phyloP scores from a whole-genome alignment of 2,888 invertebrate species.

The Conus canariensis region DNA sequence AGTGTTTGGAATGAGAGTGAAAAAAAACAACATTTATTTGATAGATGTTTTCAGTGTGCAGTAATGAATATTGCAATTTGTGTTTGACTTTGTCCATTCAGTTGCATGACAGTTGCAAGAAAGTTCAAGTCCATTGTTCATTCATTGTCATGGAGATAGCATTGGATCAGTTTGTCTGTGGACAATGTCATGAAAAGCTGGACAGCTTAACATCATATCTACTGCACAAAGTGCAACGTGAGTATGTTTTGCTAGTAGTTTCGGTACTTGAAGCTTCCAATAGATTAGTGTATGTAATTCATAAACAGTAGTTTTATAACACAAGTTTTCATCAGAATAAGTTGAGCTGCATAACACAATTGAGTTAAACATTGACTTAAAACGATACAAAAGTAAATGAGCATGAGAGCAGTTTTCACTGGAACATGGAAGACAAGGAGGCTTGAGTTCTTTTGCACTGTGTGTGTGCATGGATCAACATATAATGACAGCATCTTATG shows the following conservation, averaged over 20 bases:
- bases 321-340: not conserved
- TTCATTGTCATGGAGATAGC: not conserved
- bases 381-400: not conserved
- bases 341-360: not conserved
- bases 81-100: not conserved
- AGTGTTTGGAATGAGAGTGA: no score
- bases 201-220: conserved; percentile 34
- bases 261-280: no score
- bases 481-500: no score
- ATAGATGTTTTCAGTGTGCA: not conserved
- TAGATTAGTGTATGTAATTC: not conserved
- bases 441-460: no score
- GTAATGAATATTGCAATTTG: not conserved
- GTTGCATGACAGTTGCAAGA: not conserved
- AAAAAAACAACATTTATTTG: no score
- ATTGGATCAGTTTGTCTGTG: conserved; percentile 37
- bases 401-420: not conserved
- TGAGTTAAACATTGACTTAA: not conserved
- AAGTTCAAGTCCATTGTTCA: not conserved
- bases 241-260: not conserved
- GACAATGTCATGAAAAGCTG: conserved; percentile 30
- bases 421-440: not conserved
- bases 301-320: no score
- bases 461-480: not conserved
- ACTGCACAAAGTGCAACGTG: conserved; percentile 44